phyloP scores from a whole-genome alignment of 1,140 invertebrate species.

The Samia ricini region DNA sequence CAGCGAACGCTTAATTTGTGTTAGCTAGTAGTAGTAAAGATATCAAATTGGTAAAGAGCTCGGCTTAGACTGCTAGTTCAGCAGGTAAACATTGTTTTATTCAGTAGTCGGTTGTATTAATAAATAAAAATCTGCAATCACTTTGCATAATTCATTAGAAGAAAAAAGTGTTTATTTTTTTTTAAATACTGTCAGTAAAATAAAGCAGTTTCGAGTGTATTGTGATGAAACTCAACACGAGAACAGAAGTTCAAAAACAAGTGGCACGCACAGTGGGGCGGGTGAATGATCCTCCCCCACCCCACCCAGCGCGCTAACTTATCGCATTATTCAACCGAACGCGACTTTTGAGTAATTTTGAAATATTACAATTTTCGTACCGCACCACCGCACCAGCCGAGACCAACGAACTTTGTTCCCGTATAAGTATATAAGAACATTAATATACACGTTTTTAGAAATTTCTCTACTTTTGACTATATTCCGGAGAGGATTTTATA shows the following conservation, averaged over 20 bases:
- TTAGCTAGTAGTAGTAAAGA: no score
- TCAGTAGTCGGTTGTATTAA: no score
- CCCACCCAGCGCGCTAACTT: conserved; percentile 59
- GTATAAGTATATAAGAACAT: conserved; percentile 2
- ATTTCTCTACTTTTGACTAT: not conserved
- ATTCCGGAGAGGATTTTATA: no score
- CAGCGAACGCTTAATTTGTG: no score
- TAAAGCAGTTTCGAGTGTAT: conserved; percentile 54
- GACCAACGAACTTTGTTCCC: conserved; percentile 27
- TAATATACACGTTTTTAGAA: no score
- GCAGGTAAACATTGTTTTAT: no score
- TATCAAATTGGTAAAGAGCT: no score
- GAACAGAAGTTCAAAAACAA: conserved; percentile 68
- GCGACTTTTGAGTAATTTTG: conserved; percentile 77
- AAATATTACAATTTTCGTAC: conserved; percentile 76
- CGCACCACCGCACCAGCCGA: conserved; percentile 41
- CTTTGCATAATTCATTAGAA: no score
- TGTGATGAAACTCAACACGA: conserved; percentile 63
- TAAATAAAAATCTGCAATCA: no score
- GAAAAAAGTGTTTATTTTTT: not conserved
- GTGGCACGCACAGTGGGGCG: conserved; percentile 54
- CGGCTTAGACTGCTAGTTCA: no score
- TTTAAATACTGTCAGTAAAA: conserved; percentile 20
- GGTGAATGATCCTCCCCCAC: conserved; percentile 21
- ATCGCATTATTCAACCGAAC: conserved; percentile 73